Percentiles rank a stretch among this genome's conserved stretches.
Conservation (phyloP, 2,797 vertebrate species). For the Hydrophis major region DNA sequence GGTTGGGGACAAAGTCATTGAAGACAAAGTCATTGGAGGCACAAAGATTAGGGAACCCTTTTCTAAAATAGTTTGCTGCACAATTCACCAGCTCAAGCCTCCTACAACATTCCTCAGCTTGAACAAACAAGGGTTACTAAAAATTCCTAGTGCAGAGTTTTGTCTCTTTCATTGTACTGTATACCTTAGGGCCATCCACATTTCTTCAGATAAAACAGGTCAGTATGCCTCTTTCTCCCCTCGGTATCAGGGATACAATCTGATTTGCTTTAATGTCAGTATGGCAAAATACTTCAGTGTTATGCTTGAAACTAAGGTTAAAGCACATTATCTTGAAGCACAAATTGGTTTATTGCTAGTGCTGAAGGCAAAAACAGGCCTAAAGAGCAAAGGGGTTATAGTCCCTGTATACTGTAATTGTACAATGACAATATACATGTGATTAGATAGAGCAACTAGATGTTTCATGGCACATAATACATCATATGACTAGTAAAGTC, state of each 20-base stretch:
- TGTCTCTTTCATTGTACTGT: background rate
- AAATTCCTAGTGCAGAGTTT: background rate
- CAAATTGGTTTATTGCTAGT: background rate
- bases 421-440: background rate
- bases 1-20: background rate
- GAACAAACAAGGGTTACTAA: background rate
- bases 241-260: background rate
- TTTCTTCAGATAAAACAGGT: background rate
- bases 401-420: background rate
- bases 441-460: background rate
- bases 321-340: background rate
- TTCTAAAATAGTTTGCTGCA: background rate
- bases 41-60: background rate
- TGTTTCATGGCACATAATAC: background rate
- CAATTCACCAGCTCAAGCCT: background rate
- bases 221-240: background rate
- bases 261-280: background rate
- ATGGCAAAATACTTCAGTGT: background rate
- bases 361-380: background rate
- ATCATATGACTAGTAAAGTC: background rate
- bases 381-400: background rate
- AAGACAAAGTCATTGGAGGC: background rate
- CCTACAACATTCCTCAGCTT: background rate
- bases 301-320: background rate
- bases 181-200: background rate